These are phyloP conservation scores for Ferdinandea cuprea DNA, from an alignment of 2,888 invertebrate species.

Conservation along the genomic window DNA sequence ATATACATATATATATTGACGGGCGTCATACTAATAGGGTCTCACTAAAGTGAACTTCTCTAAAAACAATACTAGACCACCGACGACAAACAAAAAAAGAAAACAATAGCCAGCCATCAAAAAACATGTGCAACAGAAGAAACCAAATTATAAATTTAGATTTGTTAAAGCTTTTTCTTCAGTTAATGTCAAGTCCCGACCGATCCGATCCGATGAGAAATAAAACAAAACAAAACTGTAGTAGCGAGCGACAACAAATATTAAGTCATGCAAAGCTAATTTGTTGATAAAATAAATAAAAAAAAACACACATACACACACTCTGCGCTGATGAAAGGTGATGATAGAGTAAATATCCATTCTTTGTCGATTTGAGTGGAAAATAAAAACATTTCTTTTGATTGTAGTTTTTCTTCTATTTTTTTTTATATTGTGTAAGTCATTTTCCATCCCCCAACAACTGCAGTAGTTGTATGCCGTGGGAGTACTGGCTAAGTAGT, in stretches of 20 bases:
- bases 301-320: no score
- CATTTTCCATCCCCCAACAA: slow-evolving; percentile 25
- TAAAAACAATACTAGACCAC: slow-evolving; percentile 18
- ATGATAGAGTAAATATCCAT: neutral
- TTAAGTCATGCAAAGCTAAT: slow-evolving; percentile 26
- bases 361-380: slow-evolving; percentile 16
- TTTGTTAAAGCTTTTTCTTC: slow-evolving; percentile 39
- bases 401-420: neutral
- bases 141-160: slow-evolving; percentile 51
- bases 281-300: slow-evolving; percentile 38
- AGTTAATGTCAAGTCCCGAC: slow-evolving; percentile 49
- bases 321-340: no score
- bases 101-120: slow-evolving; percentile 9
- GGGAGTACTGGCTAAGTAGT: slow-evolving; percentile 17
- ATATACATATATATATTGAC: no score
- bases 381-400: neutral
- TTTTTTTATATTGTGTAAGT: slow-evolving; percentile 10
- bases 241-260: slow-evolving; percentile 13
- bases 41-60: slow-evolving; percentile 19
- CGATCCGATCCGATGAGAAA: neutral
- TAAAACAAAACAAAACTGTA: slow-evolving; percentile 26
- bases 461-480: neutral
- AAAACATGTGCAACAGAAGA: slow-evolving; percentile 32
- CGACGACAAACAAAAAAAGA: no score
- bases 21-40: slow-evolving; percentile 1